phyloP scores from a whole-genome alignment of 1,140 invertebrate genomes.

The Grapholita molesta region DNA sequence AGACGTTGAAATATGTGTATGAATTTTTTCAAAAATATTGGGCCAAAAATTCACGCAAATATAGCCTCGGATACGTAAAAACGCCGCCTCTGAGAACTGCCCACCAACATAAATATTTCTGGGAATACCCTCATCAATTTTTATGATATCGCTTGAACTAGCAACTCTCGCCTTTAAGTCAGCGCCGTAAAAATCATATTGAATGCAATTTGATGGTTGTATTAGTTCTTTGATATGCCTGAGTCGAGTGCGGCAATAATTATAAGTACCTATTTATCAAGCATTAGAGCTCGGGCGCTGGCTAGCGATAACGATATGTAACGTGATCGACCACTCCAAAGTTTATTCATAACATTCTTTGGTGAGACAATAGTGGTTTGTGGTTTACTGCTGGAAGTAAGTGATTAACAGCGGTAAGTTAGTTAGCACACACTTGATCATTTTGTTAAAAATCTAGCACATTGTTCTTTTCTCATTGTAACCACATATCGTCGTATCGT shows the following conservation, averaged over 20 bases:
- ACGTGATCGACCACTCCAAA: background rate
- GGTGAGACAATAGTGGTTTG: background rate
- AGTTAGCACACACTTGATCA: too few relatives aligned
- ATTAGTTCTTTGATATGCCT: background rate
- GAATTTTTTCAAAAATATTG: too few relatives aligned
- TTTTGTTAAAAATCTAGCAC: too few relatives aligned
- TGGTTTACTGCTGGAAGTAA: too few relatives aligned
- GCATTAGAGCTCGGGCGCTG: background rate
- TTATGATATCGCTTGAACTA: background rate
- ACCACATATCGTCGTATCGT: too few relatives aligned
- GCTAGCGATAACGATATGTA: background rate
- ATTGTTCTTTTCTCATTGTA: too few relatives aligned
- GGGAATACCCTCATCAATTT: constrained; percentile 5
- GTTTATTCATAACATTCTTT: background rate
- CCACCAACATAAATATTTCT: background rate
- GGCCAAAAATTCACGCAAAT: too few relatives aligned
- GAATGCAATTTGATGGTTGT: background rate
- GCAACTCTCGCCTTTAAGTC: background rate
- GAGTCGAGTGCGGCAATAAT: background rate
- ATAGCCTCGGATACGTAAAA: too few relatives aligned
- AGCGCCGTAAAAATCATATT: background rate
- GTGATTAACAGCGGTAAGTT: too few relatives aligned
- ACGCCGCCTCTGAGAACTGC: too few relatives aligned
- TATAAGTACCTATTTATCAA: background rate
- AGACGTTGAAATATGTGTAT: too few relatives aligned